phyloP scores from a whole-genome alignment of 2,113 vertebrate species.

The Caracal caracal region DNA sequence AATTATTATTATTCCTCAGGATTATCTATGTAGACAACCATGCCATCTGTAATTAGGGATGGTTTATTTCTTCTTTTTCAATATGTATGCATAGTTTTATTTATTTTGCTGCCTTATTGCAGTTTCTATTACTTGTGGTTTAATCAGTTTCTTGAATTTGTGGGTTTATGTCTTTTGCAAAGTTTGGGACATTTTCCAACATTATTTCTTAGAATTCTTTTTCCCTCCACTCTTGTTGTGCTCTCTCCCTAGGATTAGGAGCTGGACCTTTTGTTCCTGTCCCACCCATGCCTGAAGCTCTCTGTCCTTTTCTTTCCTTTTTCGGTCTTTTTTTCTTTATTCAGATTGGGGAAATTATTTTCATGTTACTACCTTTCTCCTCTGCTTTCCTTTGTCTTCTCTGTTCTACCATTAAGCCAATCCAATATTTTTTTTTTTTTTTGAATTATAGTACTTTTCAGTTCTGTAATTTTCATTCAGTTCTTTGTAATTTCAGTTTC shows the following conservation, averaged over 20 bases:
- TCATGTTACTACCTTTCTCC: background rate
- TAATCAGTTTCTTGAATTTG: background rate
- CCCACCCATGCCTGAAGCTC: background rate
- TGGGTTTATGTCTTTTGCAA: background rate
- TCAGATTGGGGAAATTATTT: background rate
- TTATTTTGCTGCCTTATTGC: background rate
- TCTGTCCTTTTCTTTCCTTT: background rate
- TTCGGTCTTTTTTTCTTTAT: background rate
- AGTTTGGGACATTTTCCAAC: background rate
- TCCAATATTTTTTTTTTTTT: background rate
- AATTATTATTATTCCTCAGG: background rate
- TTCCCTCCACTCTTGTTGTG: background rate
- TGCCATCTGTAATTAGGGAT: background rate
- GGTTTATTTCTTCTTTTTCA: background rate
- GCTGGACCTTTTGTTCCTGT: background rate
- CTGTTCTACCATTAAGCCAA: background rate
- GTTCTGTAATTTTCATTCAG: background rate
- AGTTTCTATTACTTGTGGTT: background rate
- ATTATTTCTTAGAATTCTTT: background rate
- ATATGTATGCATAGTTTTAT: background rate
- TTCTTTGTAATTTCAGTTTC: background rate
- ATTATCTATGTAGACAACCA: background rate
- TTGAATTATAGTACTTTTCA: background rate
- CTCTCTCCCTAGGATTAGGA: background rate
- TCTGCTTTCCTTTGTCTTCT: background rate